phyloP scores from a whole-genome alignment of 2,113 vertebrate genomes.

The Onychorhynchus coronatus region DNA sequence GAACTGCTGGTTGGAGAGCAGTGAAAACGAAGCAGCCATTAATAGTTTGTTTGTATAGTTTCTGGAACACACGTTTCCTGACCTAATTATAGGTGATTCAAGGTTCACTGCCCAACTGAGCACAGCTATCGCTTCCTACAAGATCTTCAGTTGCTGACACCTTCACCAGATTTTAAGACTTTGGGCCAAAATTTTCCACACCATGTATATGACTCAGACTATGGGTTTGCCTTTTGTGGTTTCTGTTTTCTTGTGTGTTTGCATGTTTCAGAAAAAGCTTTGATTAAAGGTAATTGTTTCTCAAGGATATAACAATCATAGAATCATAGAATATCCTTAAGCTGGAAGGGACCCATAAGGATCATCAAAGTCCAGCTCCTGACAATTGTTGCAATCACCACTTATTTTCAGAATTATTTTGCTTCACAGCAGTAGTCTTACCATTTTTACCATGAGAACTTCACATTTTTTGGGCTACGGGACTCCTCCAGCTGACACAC shows the following conservation, averaged over 20 bases:
- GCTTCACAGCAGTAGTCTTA: not conserved
- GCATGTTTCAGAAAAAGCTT: not conserved
- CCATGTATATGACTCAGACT: accelerated
- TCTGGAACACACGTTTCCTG: not conserved
- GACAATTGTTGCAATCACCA: not conserved
- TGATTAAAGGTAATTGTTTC: not conserved
- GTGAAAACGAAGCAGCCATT: not conserved
- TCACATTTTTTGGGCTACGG: accelerated
- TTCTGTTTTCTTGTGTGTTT: not conserved
- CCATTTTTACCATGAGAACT: not conserved
- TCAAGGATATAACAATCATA: not conserved
- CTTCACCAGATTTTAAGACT: not conserved
- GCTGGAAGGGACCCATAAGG: not conserved
- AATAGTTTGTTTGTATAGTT: constrained; percentile 24
- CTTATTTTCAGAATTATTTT: not conserved
- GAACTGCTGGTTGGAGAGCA: not conserved
- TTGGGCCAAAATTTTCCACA: not conserved
- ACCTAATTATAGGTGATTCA: constrained; percentile 18
- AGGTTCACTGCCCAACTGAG: not conserved
- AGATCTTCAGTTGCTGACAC: not conserved
- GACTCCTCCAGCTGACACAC: not conserved
- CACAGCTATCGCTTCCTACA: not conserved
- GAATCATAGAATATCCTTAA: not conserved
- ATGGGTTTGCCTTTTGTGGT: not conserved
- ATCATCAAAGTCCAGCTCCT: not conserved